Evolutionary conservation across 2,113 vertebrate species (phyloP).

Genomic region (Anoplopoma fimbria): DNA sequence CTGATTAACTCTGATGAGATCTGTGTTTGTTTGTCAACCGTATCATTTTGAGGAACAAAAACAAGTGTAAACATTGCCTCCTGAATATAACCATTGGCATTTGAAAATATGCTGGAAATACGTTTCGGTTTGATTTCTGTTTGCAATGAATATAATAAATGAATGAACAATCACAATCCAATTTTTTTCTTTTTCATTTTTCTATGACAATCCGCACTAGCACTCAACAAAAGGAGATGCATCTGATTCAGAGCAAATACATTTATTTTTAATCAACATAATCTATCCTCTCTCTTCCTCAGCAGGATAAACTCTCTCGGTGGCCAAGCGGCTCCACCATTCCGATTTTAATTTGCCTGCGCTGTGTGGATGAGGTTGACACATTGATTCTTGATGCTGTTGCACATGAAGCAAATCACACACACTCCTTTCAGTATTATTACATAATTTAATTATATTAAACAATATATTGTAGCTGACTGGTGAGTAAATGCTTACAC

Average conservation of each 20-base stretch:
- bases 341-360: constrained; percentile 57
- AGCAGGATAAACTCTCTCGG: constrained; percentile 23
- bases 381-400: constrained; percentile 40
- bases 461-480: constrained; percentile 10
- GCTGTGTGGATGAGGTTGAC: constrained; percentile 56
- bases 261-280: constrained; percentile 35
- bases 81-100: neutral
- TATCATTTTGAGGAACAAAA: constrained; percentile 17
- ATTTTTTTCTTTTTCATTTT: neutral
- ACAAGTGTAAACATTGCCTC: constrained; percentile 11
- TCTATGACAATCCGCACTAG: neutral
- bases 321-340: constrained; percentile 57
- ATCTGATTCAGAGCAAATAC: neutral
- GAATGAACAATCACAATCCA: neutral
- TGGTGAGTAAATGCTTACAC: neutral
- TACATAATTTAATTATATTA: neutral
- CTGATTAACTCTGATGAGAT: constrained; percentile 24
- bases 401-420: constrained; percentile 19
- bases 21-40: neutral
- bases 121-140: constrained; percentile 10
- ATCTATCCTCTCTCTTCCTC: constrained; percentile 13
- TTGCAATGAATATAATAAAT: neutral
- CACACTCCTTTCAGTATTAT: constrained; percentile 5
- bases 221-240: neutral
- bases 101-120: neutral